Percentiles rank a stretch among this genome's conserved stretches.
These are phyloP conservation scores for Morinoia aosen DNA, from an alignment of 2,888 invertebrate genomes.

Conservation along the genomic window DNA sequence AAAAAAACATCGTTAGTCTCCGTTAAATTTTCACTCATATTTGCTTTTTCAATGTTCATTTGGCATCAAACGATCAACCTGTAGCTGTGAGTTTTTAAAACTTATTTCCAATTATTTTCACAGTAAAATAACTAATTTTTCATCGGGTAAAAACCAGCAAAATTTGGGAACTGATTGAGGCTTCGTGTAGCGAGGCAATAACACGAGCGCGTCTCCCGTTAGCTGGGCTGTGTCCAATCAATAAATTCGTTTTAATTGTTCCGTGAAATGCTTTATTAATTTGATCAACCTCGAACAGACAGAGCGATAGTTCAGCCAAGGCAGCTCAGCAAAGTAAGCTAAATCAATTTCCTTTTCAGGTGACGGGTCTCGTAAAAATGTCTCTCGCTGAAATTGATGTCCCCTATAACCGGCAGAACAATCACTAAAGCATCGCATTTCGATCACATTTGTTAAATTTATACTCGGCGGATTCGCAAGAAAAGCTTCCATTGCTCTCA, in stretches of 20 bases:
- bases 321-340: background rate
- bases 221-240: background rate
- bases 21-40: background rate
- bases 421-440: constrained; percentile 3
- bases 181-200: background rate
- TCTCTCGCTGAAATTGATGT: background rate
- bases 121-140: background rate
- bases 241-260: background rate
- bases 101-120: too few species aligned
- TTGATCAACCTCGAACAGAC: background rate
- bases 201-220: background rate
- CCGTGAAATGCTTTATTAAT: background rate
- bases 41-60: background rate
- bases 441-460: background rate
- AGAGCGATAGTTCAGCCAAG: background rate
- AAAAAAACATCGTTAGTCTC: background rate
- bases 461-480: background rate
- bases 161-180: background rate
- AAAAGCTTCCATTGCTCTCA: background rate
- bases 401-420: background rate
- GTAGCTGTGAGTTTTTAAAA: too few species aligned
- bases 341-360: background rate
- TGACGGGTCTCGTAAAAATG: background rate
- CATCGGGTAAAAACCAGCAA: background rate
- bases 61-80: background rate